A percentile compares a stretch with the other conserved stretches of the same genome.
These are phyloP conservation scores for Lagopus leucura DNA, from an alignment of 2,113 vertebrate species.

Conservation along the genomic window DNA sequence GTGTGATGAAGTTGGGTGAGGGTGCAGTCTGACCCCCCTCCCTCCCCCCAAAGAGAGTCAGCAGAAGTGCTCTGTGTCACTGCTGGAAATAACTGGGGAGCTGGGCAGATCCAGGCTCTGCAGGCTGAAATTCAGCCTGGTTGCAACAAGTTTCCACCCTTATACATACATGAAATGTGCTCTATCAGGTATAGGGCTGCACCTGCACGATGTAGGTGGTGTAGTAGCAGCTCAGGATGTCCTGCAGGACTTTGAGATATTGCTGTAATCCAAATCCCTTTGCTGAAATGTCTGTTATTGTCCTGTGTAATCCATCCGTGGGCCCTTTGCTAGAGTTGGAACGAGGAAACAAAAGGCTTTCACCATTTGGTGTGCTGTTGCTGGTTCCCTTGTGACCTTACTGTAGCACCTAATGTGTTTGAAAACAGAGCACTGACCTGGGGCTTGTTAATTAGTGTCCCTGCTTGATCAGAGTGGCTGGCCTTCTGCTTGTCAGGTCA, in stretches of 20 bases:
- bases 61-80: not conserved
- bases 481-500: conserved; percentile 36
- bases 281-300: not conserved
- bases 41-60: not conserved
- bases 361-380: not conserved
- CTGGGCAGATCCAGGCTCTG: not conserved
- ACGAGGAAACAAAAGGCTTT: not conserved
- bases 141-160: not conserved
- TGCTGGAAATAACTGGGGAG: not conserved
- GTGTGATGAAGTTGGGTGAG: not conserved
- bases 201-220: not conserved
- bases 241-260: not conserved
- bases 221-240: no score
- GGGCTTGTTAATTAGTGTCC: conserved; percentile 45
- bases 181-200: accelerated
- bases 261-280: not conserved
- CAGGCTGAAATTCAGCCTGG: not conserved
- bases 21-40: not conserved
- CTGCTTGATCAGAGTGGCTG: not conserved
- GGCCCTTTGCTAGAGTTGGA: not conserved
- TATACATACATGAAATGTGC: no score
- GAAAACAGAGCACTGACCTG: not conserved
- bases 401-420: not conserved
- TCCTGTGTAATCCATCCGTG: not conserved
- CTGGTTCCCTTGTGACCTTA: not conserved